phyloP scores from a whole-genome alignment of 2,113 vertebrate genomes.

The Ceuthmochares aereus region DNA sequence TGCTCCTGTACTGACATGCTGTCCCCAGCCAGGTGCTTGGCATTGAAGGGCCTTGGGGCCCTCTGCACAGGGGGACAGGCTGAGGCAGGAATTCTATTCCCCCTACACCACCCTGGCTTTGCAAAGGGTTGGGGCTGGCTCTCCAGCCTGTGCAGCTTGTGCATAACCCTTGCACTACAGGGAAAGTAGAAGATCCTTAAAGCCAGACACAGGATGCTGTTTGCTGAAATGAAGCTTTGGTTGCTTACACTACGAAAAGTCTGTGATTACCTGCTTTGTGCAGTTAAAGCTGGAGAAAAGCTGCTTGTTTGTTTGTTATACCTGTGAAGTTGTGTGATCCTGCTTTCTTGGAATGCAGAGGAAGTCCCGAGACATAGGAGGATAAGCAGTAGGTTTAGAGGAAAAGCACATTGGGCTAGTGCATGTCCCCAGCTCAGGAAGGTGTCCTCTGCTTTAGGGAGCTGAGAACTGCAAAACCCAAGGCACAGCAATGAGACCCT shows the following conservation, averaged over 20 bases:
- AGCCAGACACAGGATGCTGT: not conserved
- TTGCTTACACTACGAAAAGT: not conserved
- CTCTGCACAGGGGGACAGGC: not conserved
- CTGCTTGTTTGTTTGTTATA: not conserved
- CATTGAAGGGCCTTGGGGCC: not conserved
- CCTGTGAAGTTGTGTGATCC: not conserved
- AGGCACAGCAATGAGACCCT: not conserved
- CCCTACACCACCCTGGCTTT: accelerated
- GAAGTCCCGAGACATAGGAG: not conserved
- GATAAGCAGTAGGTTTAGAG: not conserved
- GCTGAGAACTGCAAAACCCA: not conserved
- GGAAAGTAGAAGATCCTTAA: not conserved
- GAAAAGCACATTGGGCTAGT: not conserved
- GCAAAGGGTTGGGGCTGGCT: not conserved
- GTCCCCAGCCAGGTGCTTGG: not conserved
- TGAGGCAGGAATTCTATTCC: not conserved
- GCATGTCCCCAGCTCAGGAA: not conserved
- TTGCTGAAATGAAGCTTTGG: not conserved
- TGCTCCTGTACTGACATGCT: not conserved
- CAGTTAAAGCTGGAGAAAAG: not conserved
- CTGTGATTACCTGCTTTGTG: not conserved
- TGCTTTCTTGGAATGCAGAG: not conserved
- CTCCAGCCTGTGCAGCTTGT: not conserved
- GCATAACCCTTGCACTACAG: not conserved
- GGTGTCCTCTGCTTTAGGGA: not conserved